These are phyloP conservation scores for Tragelaphus oryx DNA, from an alignment of 2,797 vertebrate genomes.

Conservation along the genomic window DNA sequence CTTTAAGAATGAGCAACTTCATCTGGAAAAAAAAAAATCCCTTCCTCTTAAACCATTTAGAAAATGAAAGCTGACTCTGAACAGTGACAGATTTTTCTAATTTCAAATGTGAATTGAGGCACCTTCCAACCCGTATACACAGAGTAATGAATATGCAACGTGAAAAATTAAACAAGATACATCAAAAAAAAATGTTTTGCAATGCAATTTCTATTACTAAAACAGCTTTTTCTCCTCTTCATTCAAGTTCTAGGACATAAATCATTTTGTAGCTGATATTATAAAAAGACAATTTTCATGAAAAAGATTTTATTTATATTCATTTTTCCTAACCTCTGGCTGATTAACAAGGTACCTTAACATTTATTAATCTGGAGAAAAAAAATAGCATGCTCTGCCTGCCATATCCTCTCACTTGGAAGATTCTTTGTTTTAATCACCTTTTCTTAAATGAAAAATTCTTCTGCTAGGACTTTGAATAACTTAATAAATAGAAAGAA, in stretches of 20 bases:
- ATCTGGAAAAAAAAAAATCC: background rate
- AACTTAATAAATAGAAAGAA: background rate
- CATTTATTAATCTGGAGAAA: background rate
- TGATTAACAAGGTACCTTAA: background rate
- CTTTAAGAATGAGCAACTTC: background rate
- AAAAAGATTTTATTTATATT: conserved; percentile 7
- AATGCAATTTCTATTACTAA: background rate
- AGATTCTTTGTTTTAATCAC: background rate
- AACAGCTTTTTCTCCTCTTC: background rate
- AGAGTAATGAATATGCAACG: background rate
- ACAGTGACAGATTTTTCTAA: conserved; percentile 22
- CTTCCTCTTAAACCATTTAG: background rate
- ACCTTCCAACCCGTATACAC: background rate
- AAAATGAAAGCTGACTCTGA: conserved; percentile 28
- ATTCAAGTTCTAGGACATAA: background rate
- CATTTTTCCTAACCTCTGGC: background rate
- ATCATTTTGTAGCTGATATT: background rate
- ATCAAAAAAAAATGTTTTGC: background rate
- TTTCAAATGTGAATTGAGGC: background rate
- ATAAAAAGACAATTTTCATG: background rate
- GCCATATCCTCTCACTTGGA: background rate
- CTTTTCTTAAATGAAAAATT: background rate
- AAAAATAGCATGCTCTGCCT: background rate
- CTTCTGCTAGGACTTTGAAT: background rate
- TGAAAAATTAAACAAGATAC: conserved; percentile 36